Base-by-base conservation (phyloP, 2,113 vertebrate genomes). In the Hydrolagus affinis region DNA sequence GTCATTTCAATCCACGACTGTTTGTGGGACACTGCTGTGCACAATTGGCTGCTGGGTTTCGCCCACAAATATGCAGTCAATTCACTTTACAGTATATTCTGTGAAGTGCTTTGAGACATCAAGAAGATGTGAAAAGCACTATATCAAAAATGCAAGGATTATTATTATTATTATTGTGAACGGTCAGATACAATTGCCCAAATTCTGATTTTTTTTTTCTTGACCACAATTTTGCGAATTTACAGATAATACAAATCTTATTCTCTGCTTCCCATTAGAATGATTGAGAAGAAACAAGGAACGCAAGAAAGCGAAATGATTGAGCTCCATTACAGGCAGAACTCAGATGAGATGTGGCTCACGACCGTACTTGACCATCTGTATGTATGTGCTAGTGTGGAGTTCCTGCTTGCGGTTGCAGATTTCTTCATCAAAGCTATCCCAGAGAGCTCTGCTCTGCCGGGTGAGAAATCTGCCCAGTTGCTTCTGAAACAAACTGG, bases 301-400 rank as follows among this genome's bases (percentile, higher is more conserved):
- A 88, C 91, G 68, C 91, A 90, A 86, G 87, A 87, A 0, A 91
- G 89, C 78, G 91, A 91, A 56, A 98, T 95, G 96, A 94, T 99
- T 6, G 96, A 98, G 28, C 85, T 98, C 88, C 92, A 73, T 0
- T 97, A 95, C 71, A 93, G 90, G 2, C 95, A 97, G 90, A 89
- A 88, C 9, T 87, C 85, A 21, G 88, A 88, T 11, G 91, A 93
- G 76, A 92, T 89, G 66, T 91, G 91, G 4, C 87, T 98, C 4
- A 88, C 94, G 74, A 93, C 95, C 0, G 88, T 97, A 25, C 91
- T 99, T 78, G 95, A 97, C 89, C 97, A 96, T 21, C 92, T 98
- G 0, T 96, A 96, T n/a, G 57, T 99, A 10, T 99, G 97, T 86
- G 96, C 97, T 86, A 99, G 98, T 21, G 91, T 98, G 90, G 98